Evolutionary conservation across 2,113 vertebrate species (phyloP).

Genomic region (Ceyx melanurus): DNA sequence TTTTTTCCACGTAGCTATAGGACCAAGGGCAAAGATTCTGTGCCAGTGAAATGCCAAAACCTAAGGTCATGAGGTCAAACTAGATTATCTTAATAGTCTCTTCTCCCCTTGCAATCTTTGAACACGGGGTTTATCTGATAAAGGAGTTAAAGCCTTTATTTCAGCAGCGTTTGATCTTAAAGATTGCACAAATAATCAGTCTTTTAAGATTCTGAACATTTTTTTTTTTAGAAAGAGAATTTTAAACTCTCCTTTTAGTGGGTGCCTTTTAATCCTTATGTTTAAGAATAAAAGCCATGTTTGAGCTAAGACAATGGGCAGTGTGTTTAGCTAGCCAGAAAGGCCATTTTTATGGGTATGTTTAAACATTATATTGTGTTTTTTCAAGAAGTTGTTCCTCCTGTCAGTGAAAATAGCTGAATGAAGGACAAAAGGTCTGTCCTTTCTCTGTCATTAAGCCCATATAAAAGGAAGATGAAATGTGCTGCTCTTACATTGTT

Average conservation of each 20-base stretch:
- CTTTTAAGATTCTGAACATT: background rate
- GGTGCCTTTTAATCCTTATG: background rate
- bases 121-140: background rate
- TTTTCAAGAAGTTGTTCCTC: background rate
- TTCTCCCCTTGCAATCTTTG: background rate
- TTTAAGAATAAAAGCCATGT: background rate
- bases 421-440: background rate
- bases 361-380: background rate
- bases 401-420: background rate
- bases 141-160: slow-evolving; percentile 10
- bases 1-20: background rate
- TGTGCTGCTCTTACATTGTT: background rate
- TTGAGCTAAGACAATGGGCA: background rate
- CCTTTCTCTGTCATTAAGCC: background rate
- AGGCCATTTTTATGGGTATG: background rate
- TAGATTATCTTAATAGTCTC: background rate
- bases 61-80: slow-evolving; percentile 7
- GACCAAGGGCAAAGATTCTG: background rate
- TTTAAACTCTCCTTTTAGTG: slow-evolving; percentile 9
- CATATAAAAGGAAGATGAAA: background rate
- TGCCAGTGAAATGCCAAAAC: background rate
- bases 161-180: slow-evolving; percentile 20
- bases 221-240: background rate
- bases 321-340: background rate
- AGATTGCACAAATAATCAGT: background rate